Percentiles rank a stretch among this genome's conserved stretches.
Conservation (phyloP, 2,888 invertebrate genomes). For the Eristalinus sepulchralis region DNA sequence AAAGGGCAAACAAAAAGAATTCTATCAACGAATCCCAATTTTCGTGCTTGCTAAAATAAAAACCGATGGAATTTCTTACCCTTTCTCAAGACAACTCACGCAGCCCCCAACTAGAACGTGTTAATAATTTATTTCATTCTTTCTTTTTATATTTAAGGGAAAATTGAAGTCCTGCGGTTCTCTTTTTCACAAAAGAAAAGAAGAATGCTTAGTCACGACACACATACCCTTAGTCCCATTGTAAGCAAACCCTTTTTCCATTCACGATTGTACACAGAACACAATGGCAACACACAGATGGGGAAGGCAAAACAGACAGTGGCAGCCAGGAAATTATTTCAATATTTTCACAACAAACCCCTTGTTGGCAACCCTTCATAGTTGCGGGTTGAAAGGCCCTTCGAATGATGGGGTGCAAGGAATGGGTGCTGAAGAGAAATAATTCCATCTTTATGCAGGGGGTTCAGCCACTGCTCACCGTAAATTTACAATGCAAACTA, state of each 20-base stretch:
- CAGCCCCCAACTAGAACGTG: conserved; percentile 2
- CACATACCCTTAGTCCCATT: conserved; percentile 6
- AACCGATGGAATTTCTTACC: conserved; percentile 10
- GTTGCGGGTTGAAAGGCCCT: neutral
- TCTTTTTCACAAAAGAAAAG: neutral
- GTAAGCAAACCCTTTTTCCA: neutral
- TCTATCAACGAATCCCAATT: neutral
- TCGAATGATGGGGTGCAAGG: neutral
- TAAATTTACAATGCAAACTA: neutral
- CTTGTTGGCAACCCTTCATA: neutral
- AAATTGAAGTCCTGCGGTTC: conserved; percentile 23
- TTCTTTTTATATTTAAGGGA: neutral
- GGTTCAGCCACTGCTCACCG: neutral
- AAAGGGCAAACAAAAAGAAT: neutral
- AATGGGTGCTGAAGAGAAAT: neutral
- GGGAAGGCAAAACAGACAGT: neutral
- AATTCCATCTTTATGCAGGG: neutral
- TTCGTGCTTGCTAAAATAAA: conserved; percentile 1
- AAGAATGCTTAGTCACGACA: conserved; percentile 24
- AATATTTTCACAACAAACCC: conserved; percentile 27
- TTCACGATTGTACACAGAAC: conserved; percentile 14
- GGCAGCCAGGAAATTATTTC: conserved; percentile 45
- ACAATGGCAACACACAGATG: conserved; percentile 8
- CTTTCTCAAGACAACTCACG: neutral
- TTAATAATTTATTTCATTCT: conserved; percentile 16